Base-by-base conservation (phyloP, 2,113 vertebrate species). In the Anolis carolinensis region DNA sequence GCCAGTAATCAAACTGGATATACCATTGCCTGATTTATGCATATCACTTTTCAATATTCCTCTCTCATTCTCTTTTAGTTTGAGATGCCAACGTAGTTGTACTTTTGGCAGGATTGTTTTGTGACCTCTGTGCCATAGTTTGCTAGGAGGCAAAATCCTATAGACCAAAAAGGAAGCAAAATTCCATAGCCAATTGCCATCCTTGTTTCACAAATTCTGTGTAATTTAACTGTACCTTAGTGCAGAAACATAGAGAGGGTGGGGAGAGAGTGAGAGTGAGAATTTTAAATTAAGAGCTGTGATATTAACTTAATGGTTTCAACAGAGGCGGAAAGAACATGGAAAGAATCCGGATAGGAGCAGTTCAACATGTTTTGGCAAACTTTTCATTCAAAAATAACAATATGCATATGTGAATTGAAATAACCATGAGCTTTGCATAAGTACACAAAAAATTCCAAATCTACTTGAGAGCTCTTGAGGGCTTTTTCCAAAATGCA, bases 1-100 rank as follows among this genome's bases (percentile, higher is more conserved):
- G 68, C 48, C 70, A 48, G 34, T 86, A 86, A 83, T 85, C 52
- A 87, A 82, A 71, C 88, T 83, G 89, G 32, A 71, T 44, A 73
- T 65, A 7, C 79, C 14, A 76, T 81, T 63, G 88, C 75, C 67
- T 34, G 11, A 4, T 88, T 91, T 86, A 63, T 79, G 21, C 82
- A 79, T 84, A 76, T 89, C 90, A 62, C 80, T 87, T 92, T 72
- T 44, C 83, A 90, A 88, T 92, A 84, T 85, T 82, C 72, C 25
- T 90, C 67, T 91, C 73, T 72, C 32, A 84, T 18, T 74, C 79
- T 68, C 27, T 87, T 83, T 90, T 87, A 27, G 55, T 90, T 90
- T 48, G 80, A 74, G 4, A 79, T 70, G 50, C 74, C 81, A 48
- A 62, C n/a, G n/a, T n/a, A n/a, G n/a, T n/a, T n/a, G n/a, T 76